phyloP scores from a whole-genome alignment of 2,797 vertebrate genomes.

The Loris lydekkerianus region DNA sequence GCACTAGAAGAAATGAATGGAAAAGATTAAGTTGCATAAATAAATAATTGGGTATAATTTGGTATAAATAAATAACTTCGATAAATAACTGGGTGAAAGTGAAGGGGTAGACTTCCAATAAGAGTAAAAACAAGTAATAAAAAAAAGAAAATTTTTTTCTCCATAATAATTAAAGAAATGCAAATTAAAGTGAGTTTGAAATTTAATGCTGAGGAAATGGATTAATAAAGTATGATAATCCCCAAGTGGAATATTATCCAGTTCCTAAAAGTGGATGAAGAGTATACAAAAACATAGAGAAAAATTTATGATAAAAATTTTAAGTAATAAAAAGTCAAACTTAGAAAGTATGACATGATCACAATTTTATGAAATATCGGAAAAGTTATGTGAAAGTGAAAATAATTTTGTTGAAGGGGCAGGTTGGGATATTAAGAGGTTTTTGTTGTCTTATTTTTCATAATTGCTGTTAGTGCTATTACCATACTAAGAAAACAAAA shows the following conservation, averaged over 20 bases:
- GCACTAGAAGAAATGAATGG: not conserved
- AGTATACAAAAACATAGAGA: not conserved
- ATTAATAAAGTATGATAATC: not conserved
- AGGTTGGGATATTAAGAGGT: too few relatives aligned
- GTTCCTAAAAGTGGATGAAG: not conserved
- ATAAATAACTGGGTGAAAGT: not conserved
- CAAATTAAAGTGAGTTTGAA: not conserved
- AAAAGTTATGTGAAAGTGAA: not conserved
- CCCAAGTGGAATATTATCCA: not conserved
- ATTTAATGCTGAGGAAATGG: not conserved
- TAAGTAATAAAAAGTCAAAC: not conserved
- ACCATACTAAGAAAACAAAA: not conserved
- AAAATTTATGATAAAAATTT: not conserved
- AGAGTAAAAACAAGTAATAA: not conserved
- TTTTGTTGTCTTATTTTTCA: not conserved
- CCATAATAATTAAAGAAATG: not conserved
- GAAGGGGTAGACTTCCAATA: not conserved
- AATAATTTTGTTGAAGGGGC: not conserved
- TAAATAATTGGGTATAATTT: not conserved
- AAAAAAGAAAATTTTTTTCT: accelerated
- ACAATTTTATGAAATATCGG: not conserved
- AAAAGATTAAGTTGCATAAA: not conserved
- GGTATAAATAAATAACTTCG: not conserved
- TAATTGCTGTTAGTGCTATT: not conserved
- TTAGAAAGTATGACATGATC: too few relatives aligned